Conservation (phyloP, 2,113 vertebrate genomes). For the Opisthocomus hoazin region DNA sequence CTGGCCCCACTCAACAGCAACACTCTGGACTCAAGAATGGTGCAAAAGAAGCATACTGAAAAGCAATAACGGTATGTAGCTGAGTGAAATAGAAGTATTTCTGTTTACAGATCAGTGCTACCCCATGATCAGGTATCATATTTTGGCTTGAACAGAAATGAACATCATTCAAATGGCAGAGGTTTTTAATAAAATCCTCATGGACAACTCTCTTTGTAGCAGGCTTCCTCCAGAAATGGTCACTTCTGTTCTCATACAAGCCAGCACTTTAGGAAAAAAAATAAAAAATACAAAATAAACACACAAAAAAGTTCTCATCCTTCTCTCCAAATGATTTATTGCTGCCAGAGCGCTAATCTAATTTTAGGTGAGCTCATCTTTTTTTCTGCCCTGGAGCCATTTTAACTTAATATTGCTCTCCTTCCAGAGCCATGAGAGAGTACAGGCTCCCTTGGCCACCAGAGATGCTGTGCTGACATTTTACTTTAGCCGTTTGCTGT, state of each 20-base stretch:
- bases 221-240: not conserved
- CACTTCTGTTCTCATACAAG: not conserved
- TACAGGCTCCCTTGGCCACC: not conserved
- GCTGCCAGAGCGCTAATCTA: slow-evolving; percentile 44
- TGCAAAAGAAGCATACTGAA: not conserved
- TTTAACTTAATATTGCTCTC: slow-evolving; percentile 59
- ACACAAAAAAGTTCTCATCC: not conserved
- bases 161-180: not conserved
- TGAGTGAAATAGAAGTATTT: not conserved
- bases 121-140: no score
- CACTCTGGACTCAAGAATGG: not conserved
- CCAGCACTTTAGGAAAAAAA: not conserved
- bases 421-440: slow-evolving; percentile 7
- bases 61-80: not conserved
- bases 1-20: not conserved
- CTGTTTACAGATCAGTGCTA: not conserved
- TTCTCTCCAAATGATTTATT: slow-evolving; percentile 43
- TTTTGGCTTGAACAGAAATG: not conserved
- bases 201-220: not conserved
- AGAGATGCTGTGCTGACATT: slow-evolving; percentile 32
- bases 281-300: not conserved
- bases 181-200: not conserved
- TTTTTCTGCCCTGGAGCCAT: slow-evolving; percentile 44
- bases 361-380: slow-evolving; percentile 63
- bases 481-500: slow-evolving; percentile 19